phyloP scores from a whole-genome alignment of 2,888 invertebrate species.

The Thera obeliscata region DNA sequence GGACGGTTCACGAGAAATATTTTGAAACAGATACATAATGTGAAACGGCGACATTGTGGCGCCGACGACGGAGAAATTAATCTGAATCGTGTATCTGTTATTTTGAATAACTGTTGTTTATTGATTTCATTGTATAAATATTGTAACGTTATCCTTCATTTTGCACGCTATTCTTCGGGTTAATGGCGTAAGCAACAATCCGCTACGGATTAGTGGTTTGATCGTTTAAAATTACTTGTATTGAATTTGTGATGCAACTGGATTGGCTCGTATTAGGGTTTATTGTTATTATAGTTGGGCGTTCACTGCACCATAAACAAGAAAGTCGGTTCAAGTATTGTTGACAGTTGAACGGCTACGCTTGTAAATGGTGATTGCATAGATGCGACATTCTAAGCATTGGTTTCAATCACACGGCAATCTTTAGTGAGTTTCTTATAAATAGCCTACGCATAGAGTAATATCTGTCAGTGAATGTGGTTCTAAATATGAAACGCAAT shows the following conservation, averaged over 20 bases:
- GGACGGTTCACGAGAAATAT: conserved; percentile 61
- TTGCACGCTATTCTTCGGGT: conserved; percentile 43
- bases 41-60: conserved; percentile 68
- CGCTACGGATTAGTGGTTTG: conserved; percentile 40
- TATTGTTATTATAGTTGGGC: conserved; percentile 35
- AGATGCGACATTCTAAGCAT: conserved; percentile 19
- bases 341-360: conserved; percentile 26
- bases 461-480: neutral
- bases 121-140: conserved; percentile 52
- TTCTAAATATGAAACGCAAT: neutral
- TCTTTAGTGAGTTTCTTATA: conserved; percentile 13
- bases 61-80: conserved; percentile 65
- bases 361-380: conserved; percentile 23
- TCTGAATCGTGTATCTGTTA: conserved; percentile 65
- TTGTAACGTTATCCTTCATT: conserved; percentile 41
- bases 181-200: conserved; percentile 43
- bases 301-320: conserved; percentile 18
- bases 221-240: conserved; percentile 27
- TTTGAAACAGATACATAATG: conserved; percentile 71
- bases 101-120: conserved; percentile 61
- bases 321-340: conserved; percentile 22
- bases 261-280: conserved; percentile 32
- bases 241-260: conserved; percentile 32
- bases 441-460: neutral
- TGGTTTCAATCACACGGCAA: conserved; percentile 24